Conservation (phyloP, 1,140 invertebrate species). For the Drosophila sucinea region DNA sequence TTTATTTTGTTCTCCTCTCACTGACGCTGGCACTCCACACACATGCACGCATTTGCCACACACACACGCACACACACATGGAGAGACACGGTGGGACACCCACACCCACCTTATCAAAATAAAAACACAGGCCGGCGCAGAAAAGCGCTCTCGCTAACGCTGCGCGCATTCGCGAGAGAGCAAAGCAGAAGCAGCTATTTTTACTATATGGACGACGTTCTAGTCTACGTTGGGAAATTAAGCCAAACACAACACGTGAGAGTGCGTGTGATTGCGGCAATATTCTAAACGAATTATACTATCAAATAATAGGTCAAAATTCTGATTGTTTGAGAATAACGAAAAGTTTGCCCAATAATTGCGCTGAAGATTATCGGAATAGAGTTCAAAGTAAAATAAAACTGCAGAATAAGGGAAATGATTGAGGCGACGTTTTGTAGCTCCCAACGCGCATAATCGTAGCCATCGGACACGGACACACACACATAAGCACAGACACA, state of each 20-base stretch:
- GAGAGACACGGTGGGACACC: not conserved
- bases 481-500: slow-evolving; percentile 24
- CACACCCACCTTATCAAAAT: slow-evolving; percentile 22
- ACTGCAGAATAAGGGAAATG: slow-evolving; percentile 28
- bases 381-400: slow-evolving; percentile 7
- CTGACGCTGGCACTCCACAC: not conserved
- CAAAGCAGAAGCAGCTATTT: slow-evolving; percentile 67
- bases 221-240: slow-evolving; percentile 48
- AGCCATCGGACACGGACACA: slow-evolving; percentile 60
- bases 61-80: not conserved
- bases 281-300: slow-evolving; percentile 17
- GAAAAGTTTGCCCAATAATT: not conserved
- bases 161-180: slow-evolving; percentile 73
- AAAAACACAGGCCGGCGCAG: slow-evolving; percentile 41
- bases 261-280: slow-evolving; percentile 17
- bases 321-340: not conserved
- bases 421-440: slow-evolving; percentile 60
- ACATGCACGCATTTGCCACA: not conserved
- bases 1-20: slow-evolving; percentile 13
- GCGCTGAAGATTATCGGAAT: not conserved
- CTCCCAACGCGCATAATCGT: slow-evolving; percentile 78
- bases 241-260: slow-evolving; percentile 35
- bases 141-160: slow-evolving; percentile 54
- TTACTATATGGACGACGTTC: slow-evolving; percentile 46
- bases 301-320: not conserved